These are phyloP conservation scores for Microtus montanus DNA, from an alignment of 2,113 vertebrate genomes.

Conservation along the genomic window DNA sequence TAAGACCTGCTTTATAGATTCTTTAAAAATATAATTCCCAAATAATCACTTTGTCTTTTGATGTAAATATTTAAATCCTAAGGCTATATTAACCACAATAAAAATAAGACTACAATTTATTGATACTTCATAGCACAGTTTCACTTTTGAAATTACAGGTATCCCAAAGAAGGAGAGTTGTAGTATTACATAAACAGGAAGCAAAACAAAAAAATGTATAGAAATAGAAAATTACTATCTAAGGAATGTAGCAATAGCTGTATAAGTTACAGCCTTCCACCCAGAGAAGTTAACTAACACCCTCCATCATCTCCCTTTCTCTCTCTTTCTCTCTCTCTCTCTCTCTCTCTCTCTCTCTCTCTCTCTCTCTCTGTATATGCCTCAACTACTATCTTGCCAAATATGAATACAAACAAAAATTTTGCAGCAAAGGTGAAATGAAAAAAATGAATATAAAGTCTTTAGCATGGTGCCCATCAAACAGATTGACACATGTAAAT, in stretches of 20 bases:
- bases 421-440: neutral
- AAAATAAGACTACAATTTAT: neutral
- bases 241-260: too few species aligned
- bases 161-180: neutral
- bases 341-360: neutral
- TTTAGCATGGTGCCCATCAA: neutral
- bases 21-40: slow-evolving; percentile 15
- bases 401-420: neutral
- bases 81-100: neutral
- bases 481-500: neutral
- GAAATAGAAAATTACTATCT: neutral
- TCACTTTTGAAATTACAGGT: neutral
- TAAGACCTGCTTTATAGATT: neutral
- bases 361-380: too few species aligned
- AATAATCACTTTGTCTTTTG: slow-evolving; percentile 10
- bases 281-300: neutral
- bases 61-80: slow-evolving; percentile 17
- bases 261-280: neutral
- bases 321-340: neutral
- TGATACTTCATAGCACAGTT: neutral
- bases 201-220: neutral
- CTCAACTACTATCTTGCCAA: slow-evolving; percentile 21
- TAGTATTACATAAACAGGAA: neutral
- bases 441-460: slow-evolving; percentile 16
- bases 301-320: too few species aligned